phyloP scores from a whole-genome alignment of 2,888 invertebrate genomes.

The Saturnia japonica region DNA sequence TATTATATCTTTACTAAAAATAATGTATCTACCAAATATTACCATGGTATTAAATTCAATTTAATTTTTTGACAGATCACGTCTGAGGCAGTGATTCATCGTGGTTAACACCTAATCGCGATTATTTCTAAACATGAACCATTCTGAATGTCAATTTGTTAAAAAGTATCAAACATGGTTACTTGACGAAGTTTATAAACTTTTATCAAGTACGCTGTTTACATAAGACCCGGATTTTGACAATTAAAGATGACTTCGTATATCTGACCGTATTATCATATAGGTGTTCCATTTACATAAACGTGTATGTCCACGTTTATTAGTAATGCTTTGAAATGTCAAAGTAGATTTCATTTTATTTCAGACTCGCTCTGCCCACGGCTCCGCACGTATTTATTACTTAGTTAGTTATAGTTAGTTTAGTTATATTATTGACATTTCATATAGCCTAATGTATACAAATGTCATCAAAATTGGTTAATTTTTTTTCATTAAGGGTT shows the following conservation, averaged over 20 bases:
- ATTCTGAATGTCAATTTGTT: neutral
- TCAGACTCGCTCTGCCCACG: too few relatives aligned
- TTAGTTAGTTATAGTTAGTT: too few relatives aligned
- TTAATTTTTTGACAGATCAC: neutral
- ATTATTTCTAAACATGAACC: conserved; percentile 6
- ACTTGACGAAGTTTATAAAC: neutral
- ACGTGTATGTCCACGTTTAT: neutral
- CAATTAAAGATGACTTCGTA: neutral
- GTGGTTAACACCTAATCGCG: conserved; percentile 7
- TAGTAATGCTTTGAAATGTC: neutral
- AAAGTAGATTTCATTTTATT: neutral
- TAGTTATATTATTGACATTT: too few relatives aligned
- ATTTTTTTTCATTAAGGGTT: too few relatives aligned
- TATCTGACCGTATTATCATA: neutral
- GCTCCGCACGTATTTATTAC: too few relatives aligned
- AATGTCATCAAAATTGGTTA: too few relatives aligned
- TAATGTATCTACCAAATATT: neutral
- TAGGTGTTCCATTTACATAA: neutral
- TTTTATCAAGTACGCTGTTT: conserved; percentile 3
- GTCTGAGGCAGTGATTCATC: neutral
- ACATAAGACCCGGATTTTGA: conserved; percentile 14
- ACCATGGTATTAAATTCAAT: neutral
- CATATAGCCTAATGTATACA: too few relatives aligned
- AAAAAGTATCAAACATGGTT: conserved; percentile 7
- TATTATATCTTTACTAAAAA: too few relatives aligned